Percentiles rank a stretch among this genome's conserved stretches.
Evolutionary conservation across 2,797 vertebrate species (phyloP).

Genomic region (Coracias cyanogaster): DNA sequence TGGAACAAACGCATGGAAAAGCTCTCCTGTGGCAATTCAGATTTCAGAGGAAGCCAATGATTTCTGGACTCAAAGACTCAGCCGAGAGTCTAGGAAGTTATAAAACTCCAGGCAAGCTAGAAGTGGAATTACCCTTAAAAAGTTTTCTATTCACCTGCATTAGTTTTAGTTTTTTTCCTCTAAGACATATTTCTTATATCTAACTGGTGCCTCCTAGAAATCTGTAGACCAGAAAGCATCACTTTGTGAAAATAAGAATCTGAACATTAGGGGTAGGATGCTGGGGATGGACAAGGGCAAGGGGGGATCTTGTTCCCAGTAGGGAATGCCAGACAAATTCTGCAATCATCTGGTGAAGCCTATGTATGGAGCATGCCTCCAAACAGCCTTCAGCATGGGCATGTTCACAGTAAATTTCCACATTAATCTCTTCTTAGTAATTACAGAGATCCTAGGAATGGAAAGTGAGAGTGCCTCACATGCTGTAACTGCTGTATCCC

Average conservation of each 20-base stretch:
- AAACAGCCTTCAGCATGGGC: neutral
- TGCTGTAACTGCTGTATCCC: neutral
- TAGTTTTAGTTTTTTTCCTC: neutral
- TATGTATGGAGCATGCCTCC: neutral
- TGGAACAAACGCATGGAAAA: neutral
- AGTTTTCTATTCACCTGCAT: neutral
- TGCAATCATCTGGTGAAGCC: neutral
- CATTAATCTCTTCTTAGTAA: neutral
- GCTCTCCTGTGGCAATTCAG: neutral
- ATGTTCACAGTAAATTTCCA: neutral
- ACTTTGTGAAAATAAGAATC: neutral
- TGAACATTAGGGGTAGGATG: neutral
- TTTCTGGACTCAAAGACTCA: neutral
- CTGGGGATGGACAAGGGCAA: fast-evolving
- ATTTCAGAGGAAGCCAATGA: neutral
- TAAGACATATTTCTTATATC: neutral
- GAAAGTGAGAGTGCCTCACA: neutral
- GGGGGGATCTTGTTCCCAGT: neutral
- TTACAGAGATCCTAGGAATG: neutral
- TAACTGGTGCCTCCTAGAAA: neutral
- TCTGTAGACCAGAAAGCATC: neutral
- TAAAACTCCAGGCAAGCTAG: neutral
- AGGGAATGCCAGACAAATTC: neutral
- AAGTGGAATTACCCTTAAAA: neutral
- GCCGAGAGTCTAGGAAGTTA: neutral